These are phyloP conservation scores for Teinopalpus imperialis DNA, from an alignment of 2,888 invertebrate genomes.

Conservation along the genomic window DNA sequence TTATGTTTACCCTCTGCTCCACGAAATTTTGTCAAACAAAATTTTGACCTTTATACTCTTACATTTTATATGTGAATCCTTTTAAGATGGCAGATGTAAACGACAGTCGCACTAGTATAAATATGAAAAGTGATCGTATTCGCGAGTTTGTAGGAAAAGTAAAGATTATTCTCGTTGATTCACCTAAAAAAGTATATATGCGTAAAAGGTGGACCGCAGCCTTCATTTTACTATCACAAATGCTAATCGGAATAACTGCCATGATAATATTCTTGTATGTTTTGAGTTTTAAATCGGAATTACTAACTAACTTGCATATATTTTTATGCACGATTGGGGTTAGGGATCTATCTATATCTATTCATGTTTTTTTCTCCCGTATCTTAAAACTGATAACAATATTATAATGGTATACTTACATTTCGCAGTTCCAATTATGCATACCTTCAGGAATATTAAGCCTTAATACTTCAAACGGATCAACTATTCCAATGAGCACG, in stretches of 20 bases:
- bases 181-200: constrained; percentile 36
- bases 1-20: neutral
- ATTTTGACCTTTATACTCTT: neutral
- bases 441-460: constrained; percentile 44
- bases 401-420: too few relatives aligned
- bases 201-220: constrained; percentile 39
- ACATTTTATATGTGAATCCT: neutral
- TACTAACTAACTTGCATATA: constrained; percentile 42
- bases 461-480: constrained; percentile 39
- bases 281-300: constrained; percentile 34
- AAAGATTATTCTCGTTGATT: constrained; percentile 55
- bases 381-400: too few relatives aligned
- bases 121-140: constrained; percentile 25
- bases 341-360: too few relatives aligned
- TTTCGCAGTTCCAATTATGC: constrained; percentile 44
- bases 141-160: constrained; percentile 57
- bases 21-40: constrained; percentile 6
- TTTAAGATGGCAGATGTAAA: neutral
- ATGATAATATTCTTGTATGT: constrained; percentile 43
- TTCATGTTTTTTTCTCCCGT: too few relatives aligned
- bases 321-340: constrained; percentile 53
- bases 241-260: constrained; percentile 44
- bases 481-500: constrained; percentile 38
- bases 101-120: neutral
- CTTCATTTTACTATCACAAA: constrained; percentile 40